A percentile compares a stretch with the other conserved stretches of the same genome.
Evolutionary conservation across 1,140 invertebrate genomes (phyloP).

Genomic region (Brachionus rubens): DNA sequence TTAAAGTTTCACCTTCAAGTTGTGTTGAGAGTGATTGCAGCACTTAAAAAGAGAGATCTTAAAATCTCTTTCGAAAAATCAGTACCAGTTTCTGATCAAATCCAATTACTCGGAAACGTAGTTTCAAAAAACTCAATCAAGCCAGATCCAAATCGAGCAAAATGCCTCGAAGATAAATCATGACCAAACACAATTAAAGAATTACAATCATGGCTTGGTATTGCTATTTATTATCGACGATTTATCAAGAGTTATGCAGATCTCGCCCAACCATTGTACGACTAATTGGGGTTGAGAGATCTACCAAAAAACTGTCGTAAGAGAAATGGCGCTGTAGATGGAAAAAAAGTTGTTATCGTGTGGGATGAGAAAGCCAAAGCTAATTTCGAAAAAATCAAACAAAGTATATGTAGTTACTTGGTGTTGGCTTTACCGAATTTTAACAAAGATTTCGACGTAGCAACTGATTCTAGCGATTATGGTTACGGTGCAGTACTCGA

Average conservation of each 20-base stretch:
- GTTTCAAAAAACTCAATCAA: not conserved
- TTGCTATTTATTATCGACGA: not conserved
- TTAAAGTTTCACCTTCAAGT: too few relatives aligned
- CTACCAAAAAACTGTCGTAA: not conserved
- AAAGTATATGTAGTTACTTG: too few relatives aligned
- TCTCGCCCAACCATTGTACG: not conserved
- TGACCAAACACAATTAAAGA: slow-evolving; percentile 52
- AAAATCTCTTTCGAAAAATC: too few relatives aligned
- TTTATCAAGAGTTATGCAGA: not conserved
- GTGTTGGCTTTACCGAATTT: too few relatives aligned
- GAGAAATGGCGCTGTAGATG: not conserved
- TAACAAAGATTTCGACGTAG: too few relatives aligned
- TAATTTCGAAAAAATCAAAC: too few relatives aligned
- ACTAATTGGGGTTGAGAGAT: not conserved
- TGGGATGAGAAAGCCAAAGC: too few relatives aligned
- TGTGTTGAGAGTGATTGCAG: too few relatives aligned
- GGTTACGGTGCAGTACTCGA: too few relatives aligned
- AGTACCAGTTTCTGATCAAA: not conserved
- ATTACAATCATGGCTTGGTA: slow-evolving; percentile 54
- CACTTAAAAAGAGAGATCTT: too few relatives aligned
- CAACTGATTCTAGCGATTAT: too few relatives aligned
- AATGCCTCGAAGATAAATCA: not conserved
- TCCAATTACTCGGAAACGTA: not conserved
- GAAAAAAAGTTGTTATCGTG: too few relatives aligned
- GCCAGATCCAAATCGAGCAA: not conserved